Conservation (phyloP, 2,888 invertebrate species). For the Amphipoea lucens region DNA sequence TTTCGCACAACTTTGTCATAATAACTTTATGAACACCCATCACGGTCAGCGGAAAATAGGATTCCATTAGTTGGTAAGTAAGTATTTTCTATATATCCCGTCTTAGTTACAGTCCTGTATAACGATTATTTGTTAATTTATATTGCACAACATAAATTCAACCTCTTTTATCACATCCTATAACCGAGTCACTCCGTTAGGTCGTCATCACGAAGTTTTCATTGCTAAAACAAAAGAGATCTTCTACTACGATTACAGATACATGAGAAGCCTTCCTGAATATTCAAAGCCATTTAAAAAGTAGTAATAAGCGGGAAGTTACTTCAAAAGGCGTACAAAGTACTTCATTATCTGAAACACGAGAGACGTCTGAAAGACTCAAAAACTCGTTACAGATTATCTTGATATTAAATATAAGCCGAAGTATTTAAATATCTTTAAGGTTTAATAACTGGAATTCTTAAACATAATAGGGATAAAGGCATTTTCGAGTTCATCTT, state of each 20-base stretch:
- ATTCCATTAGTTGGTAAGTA: background rate
- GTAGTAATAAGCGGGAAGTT: conserved; percentile 31
- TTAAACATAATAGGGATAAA: conserved; percentile 17
- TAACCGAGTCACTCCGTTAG: conserved; percentile 24
- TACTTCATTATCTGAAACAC: conserved; percentile 42
- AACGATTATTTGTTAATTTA: background rate
- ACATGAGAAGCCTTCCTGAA: conserved; percentile 43
- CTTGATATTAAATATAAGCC: conserved; percentile 35
- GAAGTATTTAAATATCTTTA: conserved; percentile 33
- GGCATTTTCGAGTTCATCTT: conserved; percentile 32
- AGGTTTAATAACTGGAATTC: conserved; percentile 31
- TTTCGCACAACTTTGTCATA: conserved; percentile 47
- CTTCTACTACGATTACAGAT: conserved; percentile 32
- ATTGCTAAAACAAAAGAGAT: conserved; percentile 39
- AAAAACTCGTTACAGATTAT: conserved; percentile 49
- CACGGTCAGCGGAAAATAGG: conserved; percentile 11
- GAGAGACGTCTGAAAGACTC: conserved; percentile 19
- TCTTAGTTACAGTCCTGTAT: background rate
- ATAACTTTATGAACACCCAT: conserved; percentile 40
- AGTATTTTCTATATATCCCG: background rate
- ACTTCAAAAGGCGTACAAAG: conserved; percentile 46
- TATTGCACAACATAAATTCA: background rate
- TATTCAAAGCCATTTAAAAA: conserved; percentile 57
- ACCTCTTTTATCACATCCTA: background rate
- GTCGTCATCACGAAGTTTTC: conserved; percentile 31